A percentile compares a stretch with the other conserved stretches of the same genome.
These are phyloP conservation scores for Hystrix cristata DNA, from an alignment of 2,113 vertebrate species.

Conservation along the genomic window DNA sequence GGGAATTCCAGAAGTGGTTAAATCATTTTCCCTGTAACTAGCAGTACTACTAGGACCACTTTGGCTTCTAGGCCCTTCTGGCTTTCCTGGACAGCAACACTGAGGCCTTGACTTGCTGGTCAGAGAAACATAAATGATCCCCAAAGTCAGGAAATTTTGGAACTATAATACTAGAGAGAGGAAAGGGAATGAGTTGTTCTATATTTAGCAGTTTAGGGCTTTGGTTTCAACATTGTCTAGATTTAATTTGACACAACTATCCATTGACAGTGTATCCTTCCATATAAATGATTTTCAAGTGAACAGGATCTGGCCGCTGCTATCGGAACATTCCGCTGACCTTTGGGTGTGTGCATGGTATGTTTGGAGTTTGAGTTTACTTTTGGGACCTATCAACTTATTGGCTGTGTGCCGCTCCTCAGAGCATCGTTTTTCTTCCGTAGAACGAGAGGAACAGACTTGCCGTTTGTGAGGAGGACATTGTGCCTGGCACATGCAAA, in stretches of 20 bases:
- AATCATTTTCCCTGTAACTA: not conserved
- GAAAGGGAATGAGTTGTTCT: not conserved
- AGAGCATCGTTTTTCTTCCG: conserved; percentile 17
- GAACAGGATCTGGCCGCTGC: conserved; percentile 6
- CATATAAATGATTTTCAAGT: conserved; percentile 69
- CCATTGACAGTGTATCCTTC: conserved; percentile 47
- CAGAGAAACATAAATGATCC: conserved; percentile 30
- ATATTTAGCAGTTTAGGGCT: conserved; percentile 55
- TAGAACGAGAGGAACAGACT: not conserved
- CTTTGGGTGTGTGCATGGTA: not conserved
- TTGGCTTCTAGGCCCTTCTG: not conserved
- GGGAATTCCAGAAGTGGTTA: not conserved
- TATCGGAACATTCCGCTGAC: not conserved
- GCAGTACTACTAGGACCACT: not conserved
- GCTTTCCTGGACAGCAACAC: not conserved
- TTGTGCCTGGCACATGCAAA: not conserved
- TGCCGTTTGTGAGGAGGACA: not conserved
- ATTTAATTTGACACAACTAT: conserved; percentile 63
- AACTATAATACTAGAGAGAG: not conserved
- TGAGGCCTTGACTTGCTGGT: not conserved
- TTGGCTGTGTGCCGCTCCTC: not conserved
- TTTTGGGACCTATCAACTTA: conserved; percentile 4
- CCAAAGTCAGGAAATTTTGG: not conserved
- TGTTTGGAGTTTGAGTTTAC: not conserved
- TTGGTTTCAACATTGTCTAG: not conserved